Percentiles rank a stretch among this genome's conserved stretches.
Conservation (phyloP, 2,888 invertebrate genomes). For the Periphyllus acericola region DNA sequence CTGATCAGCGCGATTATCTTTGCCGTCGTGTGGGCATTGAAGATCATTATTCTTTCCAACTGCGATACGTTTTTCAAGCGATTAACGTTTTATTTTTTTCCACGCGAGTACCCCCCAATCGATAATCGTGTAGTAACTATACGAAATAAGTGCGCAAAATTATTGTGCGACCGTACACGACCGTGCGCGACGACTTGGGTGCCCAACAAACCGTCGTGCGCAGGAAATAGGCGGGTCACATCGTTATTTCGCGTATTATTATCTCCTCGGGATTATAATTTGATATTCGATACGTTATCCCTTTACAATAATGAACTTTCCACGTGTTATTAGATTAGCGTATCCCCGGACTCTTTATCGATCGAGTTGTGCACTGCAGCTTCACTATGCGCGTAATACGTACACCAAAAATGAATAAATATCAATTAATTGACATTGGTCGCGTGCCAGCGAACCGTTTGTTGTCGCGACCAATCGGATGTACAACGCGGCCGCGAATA, state of each 20-base stretch:
- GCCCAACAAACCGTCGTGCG: too few relatives aligned
- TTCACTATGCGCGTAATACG: neutral
- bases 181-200: too few relatives aligned
- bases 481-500: neutral
- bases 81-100: too few relatives aligned
- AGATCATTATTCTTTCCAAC: too few relatives aligned
- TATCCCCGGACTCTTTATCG: neutral
- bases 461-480: neutral
- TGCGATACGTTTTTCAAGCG: too few relatives aligned
- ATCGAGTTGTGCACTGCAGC: neutral
- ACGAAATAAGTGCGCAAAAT: too few relatives aligned
- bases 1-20: too few relatives aligned
- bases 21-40: too few relatives aligned
- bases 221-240: too few relatives aligned
- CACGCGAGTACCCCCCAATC: too few relatives aligned
- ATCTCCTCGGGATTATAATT: neutral
- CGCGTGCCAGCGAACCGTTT: neutral
- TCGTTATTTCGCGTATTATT: neutral
- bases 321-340: neutral
- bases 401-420: neutral
- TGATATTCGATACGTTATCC: neutral
- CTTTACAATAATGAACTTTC: neutral
- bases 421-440: neutral
- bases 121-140: too few relatives aligned
- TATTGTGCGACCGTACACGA: too few relatives aligned